Evolutionary conservation across 2,888 invertebrate species (phyloP).

Genomic region (Monoplex corrugatus): DNA sequence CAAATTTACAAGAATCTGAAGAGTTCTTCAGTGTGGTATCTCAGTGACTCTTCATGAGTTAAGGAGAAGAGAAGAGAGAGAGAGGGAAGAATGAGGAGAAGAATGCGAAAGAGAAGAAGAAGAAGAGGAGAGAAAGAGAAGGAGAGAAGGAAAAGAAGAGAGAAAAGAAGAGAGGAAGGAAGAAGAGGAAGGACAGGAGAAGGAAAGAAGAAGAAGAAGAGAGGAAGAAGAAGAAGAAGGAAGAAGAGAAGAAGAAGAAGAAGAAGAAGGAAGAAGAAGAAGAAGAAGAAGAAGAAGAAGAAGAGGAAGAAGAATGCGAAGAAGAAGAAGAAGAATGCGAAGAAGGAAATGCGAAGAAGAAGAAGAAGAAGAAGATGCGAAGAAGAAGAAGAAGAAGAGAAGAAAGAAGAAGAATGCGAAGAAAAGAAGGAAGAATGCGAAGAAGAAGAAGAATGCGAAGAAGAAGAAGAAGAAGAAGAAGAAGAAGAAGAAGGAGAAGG

Average conservation of each 20-base stretch:
- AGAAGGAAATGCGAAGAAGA: too few species aligned
- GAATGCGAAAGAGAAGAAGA: background rate
- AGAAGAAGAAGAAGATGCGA: background rate
- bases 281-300: too few species aligned
- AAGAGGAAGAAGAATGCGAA: too few species aligned
- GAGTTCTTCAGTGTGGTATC: too few species aligned
- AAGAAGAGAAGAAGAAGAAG: too few species aligned
- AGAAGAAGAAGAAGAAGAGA: background rate
- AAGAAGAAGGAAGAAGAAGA: too few species aligned
- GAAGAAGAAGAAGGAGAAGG: background rate
- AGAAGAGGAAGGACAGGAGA: too few species aligned
- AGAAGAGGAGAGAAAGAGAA: background rate
- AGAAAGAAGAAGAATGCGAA: background rate
- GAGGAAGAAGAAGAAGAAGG: too few species aligned
- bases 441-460: background rate
- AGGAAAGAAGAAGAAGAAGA: too few species aligned
- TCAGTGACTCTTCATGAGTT: too few species aligned
- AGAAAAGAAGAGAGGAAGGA: background rate
- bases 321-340: too few species aligned
- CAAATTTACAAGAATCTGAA: too few species aligned
- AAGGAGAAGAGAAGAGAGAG: background rate
- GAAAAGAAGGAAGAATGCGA: background rate
- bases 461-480: background rate
- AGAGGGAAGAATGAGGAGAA: background rate
- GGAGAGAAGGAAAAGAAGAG: background rate